A percentile compares a stretch with the other conserved stretches of the same genome.
Conservation (phyloP, 2,888 invertebrate species). For the Euzophera pinguis region DNA sequence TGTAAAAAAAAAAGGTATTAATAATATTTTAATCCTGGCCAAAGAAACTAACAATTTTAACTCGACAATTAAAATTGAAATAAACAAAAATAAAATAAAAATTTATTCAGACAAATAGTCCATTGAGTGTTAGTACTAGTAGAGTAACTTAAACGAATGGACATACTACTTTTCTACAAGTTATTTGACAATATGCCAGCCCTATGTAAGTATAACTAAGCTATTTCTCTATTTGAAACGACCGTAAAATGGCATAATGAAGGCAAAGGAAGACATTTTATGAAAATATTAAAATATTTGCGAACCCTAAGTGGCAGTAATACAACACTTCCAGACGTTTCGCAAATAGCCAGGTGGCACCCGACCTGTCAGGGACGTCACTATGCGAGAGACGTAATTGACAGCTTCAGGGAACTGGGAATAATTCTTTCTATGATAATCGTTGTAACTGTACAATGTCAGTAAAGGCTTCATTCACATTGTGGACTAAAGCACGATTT, state of each 20-base stretch:
- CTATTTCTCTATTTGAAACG: neutral
- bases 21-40: too few relatives aligned
- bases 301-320: slow-evolving; percentile 24
- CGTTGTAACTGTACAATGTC: slow-evolving; percentile 6
- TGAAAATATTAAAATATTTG: neutral
- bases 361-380: slow-evolving; percentile 22
- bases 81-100: too few relatives aligned
- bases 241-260: neutral
- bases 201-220: too few relatives aligned
- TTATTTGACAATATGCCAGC: too few relatives aligned
- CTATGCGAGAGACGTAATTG: slow-evolving; percentile 30
- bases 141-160: too few relatives aligned
- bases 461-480: neutral
- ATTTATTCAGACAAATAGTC: too few relatives aligned
- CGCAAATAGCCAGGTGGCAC: slow-evolving; percentile 25
- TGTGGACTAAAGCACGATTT: neutral
- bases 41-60: too few relatives aligned
- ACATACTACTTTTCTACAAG: too few relatives aligned
- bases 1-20: too few relatives aligned
- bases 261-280: slow-evolving; percentile 3
- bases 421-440: slow-evolving; percentile 11
- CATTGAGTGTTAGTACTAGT: too few relatives aligned
- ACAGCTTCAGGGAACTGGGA: slow-evolving; percentile 19
- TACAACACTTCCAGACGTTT: slow-evolving; percentile 34
- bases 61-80: too few relatives aligned